phyloP scores from a whole-genome alignment of 1,140 invertebrate species.

The Eurosta solidaginis region DNA sequence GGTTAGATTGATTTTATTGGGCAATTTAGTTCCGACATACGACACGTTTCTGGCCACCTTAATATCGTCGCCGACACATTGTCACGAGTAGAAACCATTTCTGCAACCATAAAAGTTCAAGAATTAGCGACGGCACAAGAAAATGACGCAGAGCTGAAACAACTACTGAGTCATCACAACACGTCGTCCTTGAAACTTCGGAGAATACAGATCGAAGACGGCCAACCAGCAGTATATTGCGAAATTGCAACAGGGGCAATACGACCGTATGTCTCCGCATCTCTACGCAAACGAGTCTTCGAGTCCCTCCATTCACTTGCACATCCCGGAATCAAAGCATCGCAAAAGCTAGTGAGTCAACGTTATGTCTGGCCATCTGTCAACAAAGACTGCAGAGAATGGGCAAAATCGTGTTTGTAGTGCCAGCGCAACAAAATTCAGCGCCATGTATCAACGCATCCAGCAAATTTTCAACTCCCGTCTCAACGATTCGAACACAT shows the following conservation, averaged over 20 bases:
- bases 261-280: neutral
- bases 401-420: neutral
- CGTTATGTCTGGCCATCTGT: neutral
- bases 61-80: no score
- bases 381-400: neutral
- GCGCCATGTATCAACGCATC: neutral
- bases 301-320: neutral
- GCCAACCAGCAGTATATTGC: neutral
- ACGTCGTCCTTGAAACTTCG: no score
- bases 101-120: no score
- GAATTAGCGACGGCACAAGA: no score
- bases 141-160: no score
- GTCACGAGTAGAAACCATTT: no score
- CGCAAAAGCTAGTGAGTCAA: neutral
- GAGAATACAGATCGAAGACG: neutral
- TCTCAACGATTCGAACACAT: neutral
- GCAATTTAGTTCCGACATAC: no score
- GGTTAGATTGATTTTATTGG: no score
- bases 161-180: no score
- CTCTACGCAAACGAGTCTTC: neutral
- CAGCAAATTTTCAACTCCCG: neutral
- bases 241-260: neutral
- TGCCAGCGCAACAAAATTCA: slow-evolving; percentile 5
- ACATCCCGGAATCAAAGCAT: neutral
- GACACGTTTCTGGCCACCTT: no score